Conservation (phyloP, 2,888 invertebrate genomes). For the Sphaeridia pumilis region DNA sequence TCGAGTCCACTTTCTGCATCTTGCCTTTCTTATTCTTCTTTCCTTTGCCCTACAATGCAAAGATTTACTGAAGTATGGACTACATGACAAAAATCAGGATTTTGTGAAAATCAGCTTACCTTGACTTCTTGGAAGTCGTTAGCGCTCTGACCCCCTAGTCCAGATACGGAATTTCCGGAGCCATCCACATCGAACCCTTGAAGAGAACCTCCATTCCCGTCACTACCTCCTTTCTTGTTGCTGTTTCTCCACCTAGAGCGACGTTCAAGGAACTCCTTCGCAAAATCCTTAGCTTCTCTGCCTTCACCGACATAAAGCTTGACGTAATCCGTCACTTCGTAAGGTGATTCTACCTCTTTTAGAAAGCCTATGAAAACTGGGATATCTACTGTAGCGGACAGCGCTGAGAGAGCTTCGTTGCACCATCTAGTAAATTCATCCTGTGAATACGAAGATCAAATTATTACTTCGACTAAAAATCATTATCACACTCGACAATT, state of each 20-base stretch:
- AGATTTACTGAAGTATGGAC: too few relatives aligned
- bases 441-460: too few relatives aligned
- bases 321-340: slow-evolving; percentile 88
- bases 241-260: slow-evolving; percentile 46
- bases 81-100: too few relatives aligned
- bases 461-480: too few relatives aligned
- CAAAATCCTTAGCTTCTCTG: slow-evolving; percentile 75
- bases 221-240: slow-evolving; percentile 16
- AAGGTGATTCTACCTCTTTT: slow-evolving; percentile 84
- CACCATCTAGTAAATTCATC: slow-evolving; percentile 88
- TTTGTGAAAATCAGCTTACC: too few relatives aligned
- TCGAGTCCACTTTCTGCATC: slow-evolving; percentile 83
- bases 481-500: too few relatives aligned
- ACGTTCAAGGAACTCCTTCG: slow-evolving; percentile 78
- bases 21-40: slow-evolving; percentile 86
- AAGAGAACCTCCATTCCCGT: slow-evolving; percentile 9
- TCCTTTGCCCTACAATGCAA: slow-evolving; percentile 70
- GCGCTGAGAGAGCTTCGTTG: slow-evolving; percentile 41
- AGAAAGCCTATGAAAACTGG: slow-evolving; percentile 86
- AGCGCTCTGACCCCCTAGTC: slow-evolving; percentile 52
- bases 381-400: slow-evolving; percentile 41
- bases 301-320: slow-evolving; percentile 78
- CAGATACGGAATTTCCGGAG: slow-evolving; percentile 80
- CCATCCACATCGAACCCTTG: slow-evolving; percentile 60
- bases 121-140: slow-evolving; percentile 68